Evolutionary conservation across 2,113 vertebrate genomes (phyloP), one percentile per base, ranked within the genome.

Genomic region (Silurus glanis): DNA sequence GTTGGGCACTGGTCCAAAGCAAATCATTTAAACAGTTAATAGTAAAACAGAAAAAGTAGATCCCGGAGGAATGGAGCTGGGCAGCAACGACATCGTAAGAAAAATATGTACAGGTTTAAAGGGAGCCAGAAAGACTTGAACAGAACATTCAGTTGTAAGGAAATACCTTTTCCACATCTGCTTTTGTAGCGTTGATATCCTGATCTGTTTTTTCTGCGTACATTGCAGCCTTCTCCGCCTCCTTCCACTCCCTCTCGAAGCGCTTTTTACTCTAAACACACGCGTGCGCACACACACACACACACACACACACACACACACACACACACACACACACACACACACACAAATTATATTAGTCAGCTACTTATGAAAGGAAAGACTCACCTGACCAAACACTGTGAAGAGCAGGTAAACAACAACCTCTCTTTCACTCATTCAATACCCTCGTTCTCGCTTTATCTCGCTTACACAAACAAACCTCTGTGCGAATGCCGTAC

Each of bases 211-310:
- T 95, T 83, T 97, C 96, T 0, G 96, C 96, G 0, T 94, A 94
- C 89, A 95, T 95, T 9, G 95, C 93, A 0, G 97, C 94, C 37
- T 96, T 96, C 89, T 97, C 97, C 0, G 96, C 97, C 90, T 97
- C 97, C 72, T 95, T 93, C 94, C 97, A 97, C 86, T 97, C 97
- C 21, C 96, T 94, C 87, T 97, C 97, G 71, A 97, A 97, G 17
- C 96, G 96, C 17, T 96, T 96, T 93, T 97, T 97, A 91, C 96
- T 97, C 97, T 97, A 89, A n/a, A n/a, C n/a, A n/a, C n/a, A n/a
- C n/a, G n/a, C n/a, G n/a, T n/a, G n/a, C n/a, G n/a, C n/a, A n/a
- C n/a, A 0, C 23, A 47, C 17, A 61, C 21, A 66, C 25, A 86
- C 21, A 83, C 37, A 84, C 47, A 66, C 23, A 21, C 67, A 75